A percentile compares a stretch with the other conserved stretches of the same genome.
These are phyloP conservation scores for Caiman crocodilus DNA, from an alignment of 2,797 vertebrate genomes.

Conservation along the genomic window DNA sequence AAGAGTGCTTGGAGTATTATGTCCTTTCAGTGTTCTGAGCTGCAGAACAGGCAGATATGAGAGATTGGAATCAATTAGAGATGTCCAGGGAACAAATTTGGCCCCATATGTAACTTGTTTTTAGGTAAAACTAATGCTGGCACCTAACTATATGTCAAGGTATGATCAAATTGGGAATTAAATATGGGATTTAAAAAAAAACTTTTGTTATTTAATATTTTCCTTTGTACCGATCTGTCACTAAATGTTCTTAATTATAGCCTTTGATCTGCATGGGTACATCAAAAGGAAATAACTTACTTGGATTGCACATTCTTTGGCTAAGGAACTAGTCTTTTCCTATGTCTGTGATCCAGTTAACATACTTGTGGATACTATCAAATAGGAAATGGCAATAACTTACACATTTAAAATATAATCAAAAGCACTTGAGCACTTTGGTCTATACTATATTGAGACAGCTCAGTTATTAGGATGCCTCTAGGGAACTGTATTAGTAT, in stretches of 20 bases:
- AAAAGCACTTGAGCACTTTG: conserved; percentile 20
- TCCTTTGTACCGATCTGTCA: background rate
- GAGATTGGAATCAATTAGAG: background rate
- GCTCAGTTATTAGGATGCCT: conserved; percentile 48
- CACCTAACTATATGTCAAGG: background rate
- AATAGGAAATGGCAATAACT: conserved; percentile 41
- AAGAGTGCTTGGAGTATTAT: background rate
- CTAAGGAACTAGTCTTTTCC: background rate
- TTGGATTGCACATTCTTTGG: background rate
- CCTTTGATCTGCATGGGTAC: background rate
- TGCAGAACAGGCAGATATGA: background rate
- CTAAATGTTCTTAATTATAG: conserved; percentile 5
- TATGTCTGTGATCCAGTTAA: background rate
- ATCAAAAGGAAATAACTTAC: background rate
- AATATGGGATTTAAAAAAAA: background rate
- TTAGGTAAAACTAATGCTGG: background rate
- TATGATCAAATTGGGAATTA: background rate
- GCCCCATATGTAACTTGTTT: no score
- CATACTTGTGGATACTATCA: background rate
- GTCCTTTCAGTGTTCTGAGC: background rate
- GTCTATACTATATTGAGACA: conserved; percentile 44
- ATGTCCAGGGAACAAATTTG: background rate
- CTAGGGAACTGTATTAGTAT: conserved; percentile 54
- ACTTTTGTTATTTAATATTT: background rate
- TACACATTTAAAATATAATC: conserved; percentile 53